Percentiles rank a stretch among this genome's conserved stretches.
Conservation (phyloP, 2,888 invertebrate genomes). For the Allolobophora icterica region DNA sequence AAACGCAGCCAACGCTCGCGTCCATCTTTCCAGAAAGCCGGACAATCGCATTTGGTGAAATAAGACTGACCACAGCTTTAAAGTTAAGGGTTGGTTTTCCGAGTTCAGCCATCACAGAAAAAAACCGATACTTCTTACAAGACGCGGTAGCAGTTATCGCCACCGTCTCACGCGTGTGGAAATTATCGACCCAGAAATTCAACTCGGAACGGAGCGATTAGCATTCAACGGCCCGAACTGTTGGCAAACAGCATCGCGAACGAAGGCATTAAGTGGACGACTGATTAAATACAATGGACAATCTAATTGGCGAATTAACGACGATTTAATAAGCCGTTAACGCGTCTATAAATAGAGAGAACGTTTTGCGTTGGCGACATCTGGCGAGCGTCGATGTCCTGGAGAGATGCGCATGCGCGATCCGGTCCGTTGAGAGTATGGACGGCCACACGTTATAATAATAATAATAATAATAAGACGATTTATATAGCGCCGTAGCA, state of each 20-base stretch:
- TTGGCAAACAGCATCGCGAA: not conserved
- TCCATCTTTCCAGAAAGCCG: not conserved
- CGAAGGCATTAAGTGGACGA: not conserved
- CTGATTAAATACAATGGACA: not conserved
- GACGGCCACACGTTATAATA: not conserved
- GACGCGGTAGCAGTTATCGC: not conserved
- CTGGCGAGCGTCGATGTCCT: not conserved
- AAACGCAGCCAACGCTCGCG: not conserved
- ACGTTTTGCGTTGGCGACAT: not conserved
- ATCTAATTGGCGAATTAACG: not conserved
- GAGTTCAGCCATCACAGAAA: not conserved
- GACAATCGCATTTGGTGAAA: not conserved
- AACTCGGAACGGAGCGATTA: not conserved
- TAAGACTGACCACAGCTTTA: not conserved
- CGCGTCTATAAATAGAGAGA: too few relatives aligned
- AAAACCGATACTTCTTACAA: not conserved
- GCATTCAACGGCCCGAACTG: conserved; percentile 8
- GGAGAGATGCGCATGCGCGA: not conserved
- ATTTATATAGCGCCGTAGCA: too few relatives aligned
- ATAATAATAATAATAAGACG: too few relatives aligned
- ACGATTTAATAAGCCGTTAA: not conserved
- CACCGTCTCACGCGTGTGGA: not conserved
- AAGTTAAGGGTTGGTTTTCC: not conserved
- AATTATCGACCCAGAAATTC: not conserved
- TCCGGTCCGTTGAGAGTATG: not conserved